Evolutionary conservation across 2,888 invertebrate genomes (phyloP).

Genomic region (Gibbula magus): DNA sequence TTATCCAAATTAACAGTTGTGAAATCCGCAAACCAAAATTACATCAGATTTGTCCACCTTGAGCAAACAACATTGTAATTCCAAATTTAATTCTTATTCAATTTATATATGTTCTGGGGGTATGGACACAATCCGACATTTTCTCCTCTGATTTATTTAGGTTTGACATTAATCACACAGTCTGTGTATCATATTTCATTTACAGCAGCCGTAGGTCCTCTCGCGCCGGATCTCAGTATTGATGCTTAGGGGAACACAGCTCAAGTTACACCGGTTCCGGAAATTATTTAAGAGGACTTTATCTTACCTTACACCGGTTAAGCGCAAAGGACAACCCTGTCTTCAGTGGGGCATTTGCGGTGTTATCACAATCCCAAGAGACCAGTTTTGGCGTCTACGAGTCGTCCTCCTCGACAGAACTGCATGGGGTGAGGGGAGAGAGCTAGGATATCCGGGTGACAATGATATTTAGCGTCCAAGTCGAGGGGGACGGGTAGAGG

Average conservation of each 20-base stretch:
- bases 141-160: no score
- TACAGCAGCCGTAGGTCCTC: neutral
- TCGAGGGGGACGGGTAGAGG: no score
- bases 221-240: neutral
- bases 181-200: neutral
- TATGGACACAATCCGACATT: no score
- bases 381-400: constrained; percentile 5
- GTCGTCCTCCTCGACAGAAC: neutral
- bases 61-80: no score
- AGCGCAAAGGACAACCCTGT: neutral
- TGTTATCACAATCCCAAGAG: neutral
- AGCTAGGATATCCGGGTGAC: neutral
- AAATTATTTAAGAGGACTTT: constrained; percentile 4
- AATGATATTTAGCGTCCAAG: neutral
- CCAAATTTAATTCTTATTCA: no score
- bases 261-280: constrained; percentile 5
- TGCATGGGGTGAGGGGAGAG: neutral
- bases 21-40: no score
- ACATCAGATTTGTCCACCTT: no score
- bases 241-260: neutral
- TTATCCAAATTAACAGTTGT: no score
- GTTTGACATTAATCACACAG: neutral
- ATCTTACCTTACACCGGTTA: constrained; percentile 11
- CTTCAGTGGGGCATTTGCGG: neutral
- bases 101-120: no score